These are phyloP conservation scores for Telmatochromis sp. DNA, from an alignment of 2,113 vertebrate species.

Conservation along the genomic window DNA sequence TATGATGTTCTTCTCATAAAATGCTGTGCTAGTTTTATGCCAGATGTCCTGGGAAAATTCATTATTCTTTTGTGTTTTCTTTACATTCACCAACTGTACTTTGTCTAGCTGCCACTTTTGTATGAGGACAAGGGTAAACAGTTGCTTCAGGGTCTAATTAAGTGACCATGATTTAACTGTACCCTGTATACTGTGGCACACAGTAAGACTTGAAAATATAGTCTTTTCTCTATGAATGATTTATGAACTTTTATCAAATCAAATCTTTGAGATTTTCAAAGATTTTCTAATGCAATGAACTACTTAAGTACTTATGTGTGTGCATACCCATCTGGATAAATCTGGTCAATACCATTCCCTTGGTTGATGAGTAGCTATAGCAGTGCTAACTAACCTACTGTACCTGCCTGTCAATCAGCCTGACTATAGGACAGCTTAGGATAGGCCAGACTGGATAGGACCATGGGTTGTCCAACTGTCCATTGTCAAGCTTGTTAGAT, in stretches of 20 bases:
- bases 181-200: not conserved
- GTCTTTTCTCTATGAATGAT: not conserved
- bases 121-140: not conserved
- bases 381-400: not conserved
- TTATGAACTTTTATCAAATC: not conserved
- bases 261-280: not conserved
- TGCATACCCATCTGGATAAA: not conserved
- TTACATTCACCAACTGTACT: not conserved
- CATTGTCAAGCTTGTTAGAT: not conserved
- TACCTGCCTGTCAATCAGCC: not conserved
- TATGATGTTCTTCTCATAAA: not conserved
- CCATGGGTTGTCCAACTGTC: not conserved
- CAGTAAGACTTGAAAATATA: not conserved
- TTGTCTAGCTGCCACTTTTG: not conserved
- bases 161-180: not conserved
- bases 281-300: not conserved
- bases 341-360: not conserved
- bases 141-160: not conserved
- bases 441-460: not conserved
- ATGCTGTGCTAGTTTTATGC: not conserved
- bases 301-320: not conserved
- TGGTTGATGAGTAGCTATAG: not conserved
- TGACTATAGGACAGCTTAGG: not conserved
- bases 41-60: not conserved
- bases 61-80: not conserved